Evolutionary conservation across 2,797 vertebrate species (phyloP).

Genomic region (Kryptolebias ocellatus): DNA sequence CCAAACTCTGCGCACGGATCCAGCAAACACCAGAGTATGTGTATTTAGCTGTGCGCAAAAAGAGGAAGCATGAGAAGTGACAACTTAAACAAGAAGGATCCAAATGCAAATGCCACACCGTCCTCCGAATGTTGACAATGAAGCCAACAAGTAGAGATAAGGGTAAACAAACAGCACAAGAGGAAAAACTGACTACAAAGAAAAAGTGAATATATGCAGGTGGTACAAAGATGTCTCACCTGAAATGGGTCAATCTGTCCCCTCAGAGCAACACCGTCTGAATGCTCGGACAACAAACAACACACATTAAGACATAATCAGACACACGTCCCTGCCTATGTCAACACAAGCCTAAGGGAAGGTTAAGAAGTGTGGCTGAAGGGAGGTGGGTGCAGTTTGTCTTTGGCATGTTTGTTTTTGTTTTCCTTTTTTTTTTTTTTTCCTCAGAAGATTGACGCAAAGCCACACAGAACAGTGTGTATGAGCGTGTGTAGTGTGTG

Average conservation of each 20-base stretch:
- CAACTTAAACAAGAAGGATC: constrained; percentile 17
- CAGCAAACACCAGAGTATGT: constrained; percentile 18
- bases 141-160: neutral
- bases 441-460: constrained; percentile 43
- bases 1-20: constrained; percentile 28
- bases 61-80: constrained; percentile 5
- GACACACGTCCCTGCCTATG: constrained; percentile 49
- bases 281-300: constrained; percentile 38
- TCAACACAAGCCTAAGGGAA: constrained; percentile 56
- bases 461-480: constrained; percentile 33
- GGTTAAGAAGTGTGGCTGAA: constrained; percentile 50
- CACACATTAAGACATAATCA: constrained; percentile 46
- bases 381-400: constrained; percentile 31
- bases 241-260: constrained; percentile 56
- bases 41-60: constrained; percentile 11
- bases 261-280: constrained; percentile 42
- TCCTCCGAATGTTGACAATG: constrained; percentile 7
- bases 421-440: constrained; percentile 52
- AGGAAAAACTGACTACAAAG: neutral
- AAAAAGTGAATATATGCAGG: constrained; percentile 12
- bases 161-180: neutral
- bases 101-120: constrained; percentile 27
- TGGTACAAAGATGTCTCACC: constrained; percentile 53
- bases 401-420: constrained; percentile 64
- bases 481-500: constrained; percentile 29